Conservation (phyloP, 2,888 invertebrate species). For the Panopea generosa region DNA sequence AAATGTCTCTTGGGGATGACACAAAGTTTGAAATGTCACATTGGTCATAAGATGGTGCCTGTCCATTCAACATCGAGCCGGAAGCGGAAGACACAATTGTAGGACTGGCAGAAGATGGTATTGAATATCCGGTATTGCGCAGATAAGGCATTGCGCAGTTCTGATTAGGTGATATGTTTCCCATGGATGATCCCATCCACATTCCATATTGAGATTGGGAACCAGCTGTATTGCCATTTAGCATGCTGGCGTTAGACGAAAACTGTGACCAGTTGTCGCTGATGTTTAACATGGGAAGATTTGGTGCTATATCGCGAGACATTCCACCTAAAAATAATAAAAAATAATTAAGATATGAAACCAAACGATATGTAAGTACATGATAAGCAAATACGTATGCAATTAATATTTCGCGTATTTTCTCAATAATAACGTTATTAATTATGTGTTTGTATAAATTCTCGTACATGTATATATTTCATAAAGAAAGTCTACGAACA, state of each 20-base stretch:
- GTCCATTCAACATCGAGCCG: conserved; percentile 56
- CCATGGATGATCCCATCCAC: conserved; percentile 77
- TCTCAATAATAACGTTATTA: too few species aligned
- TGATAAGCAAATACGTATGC: too few species aligned
- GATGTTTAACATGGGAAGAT: conserved; percentile 78
- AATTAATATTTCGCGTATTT: too few species aligned
- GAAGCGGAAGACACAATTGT: conserved; percentile 64
- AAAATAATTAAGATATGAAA: not conserved
- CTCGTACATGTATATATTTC: too few species aligned
- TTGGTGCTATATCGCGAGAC: conserved; percentile 75
- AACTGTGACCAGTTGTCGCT: conserved; percentile 80
- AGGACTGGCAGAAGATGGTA: conserved; percentile 70
- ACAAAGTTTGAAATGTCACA: conserved; percentile 74
- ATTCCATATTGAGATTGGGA: conserved; percentile 76
- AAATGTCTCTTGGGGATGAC: conserved; percentile 64
- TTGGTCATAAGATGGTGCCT: conserved; percentile 68
- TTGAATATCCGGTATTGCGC: conserved; percentile 74
- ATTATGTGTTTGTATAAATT: too few species aligned
- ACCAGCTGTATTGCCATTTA: conserved; percentile 66
- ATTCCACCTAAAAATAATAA: conserved; percentile 68
- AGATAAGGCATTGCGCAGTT: conserved; percentile 81
- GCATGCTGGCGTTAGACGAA: conserved; percentile 68
- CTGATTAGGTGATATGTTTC: conserved; percentile 80
- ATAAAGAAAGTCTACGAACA: too few species aligned
- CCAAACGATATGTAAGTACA: too few species aligned